These are phyloP conservation scores for Hafferia zeledoni DNA, from an alignment of 2,797 vertebrate genomes.

Conservation along the genomic window DNA sequence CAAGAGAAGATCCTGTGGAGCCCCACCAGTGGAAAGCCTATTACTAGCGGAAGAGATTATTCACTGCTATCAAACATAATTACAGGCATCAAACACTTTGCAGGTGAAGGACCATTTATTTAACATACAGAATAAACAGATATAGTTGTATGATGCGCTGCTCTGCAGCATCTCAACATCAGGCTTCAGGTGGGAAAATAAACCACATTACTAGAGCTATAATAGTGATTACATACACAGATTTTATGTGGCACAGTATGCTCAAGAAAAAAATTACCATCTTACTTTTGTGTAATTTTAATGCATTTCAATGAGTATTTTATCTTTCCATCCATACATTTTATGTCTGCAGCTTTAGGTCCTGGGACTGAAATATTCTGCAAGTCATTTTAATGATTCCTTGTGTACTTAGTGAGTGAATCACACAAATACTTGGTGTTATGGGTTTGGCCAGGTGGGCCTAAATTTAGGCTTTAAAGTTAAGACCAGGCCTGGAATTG, in stretches of 20 bases:
- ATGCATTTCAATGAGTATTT: not conserved
- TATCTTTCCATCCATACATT: not conserved
- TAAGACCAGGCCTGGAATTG: too few relatives aligned
- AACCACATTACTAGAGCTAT: not conserved
- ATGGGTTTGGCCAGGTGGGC: too few relatives aligned
- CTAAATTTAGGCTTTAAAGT: too few relatives aligned
- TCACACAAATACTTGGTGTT: not conserved
- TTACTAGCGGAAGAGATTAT: slow-evolving; percentile 69
- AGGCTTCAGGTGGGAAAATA: slow-evolving; percentile 28
- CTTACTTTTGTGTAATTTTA: not conserved
- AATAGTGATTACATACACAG: not conserved
- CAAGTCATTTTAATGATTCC: not conserved
- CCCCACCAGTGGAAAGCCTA: slow-evolving; percentile 21
- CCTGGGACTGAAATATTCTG: not conserved
- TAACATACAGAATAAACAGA: slow-evolving; percentile 40
- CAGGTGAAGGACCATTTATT: slow-evolving; percentile 52
- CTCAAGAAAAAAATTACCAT: not conserved
- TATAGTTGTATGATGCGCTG: not conserved
- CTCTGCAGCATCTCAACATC: not conserved
- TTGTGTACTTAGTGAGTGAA: not conserved
- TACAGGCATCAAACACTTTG: slow-evolving; percentile 54
- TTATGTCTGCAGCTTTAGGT: not conserved
- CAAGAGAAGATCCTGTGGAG: not conserved
- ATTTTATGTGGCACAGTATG: not conserved
- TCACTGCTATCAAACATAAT: slow-evolving; percentile 71